These are phyloP conservation scores for Oenanthe oenanthe DNA, from an alignment of 2,113 vertebrate species.

Conservation along the genomic window DNA sequence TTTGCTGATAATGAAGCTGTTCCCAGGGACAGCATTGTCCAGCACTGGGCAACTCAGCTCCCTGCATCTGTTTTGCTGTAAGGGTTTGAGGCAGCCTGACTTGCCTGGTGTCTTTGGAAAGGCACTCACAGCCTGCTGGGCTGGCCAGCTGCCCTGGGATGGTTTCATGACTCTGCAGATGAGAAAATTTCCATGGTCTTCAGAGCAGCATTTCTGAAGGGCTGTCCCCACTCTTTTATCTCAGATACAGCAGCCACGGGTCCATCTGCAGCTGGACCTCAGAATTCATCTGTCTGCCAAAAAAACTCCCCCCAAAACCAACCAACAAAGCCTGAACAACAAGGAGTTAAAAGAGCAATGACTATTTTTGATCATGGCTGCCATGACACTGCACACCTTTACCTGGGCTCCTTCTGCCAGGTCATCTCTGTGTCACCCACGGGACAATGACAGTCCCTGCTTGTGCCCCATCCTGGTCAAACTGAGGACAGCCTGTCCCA, in stretches of 20 bases:
- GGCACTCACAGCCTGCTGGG: background rate
- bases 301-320: accelerated
- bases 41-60: background rate
- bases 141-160: background rate
- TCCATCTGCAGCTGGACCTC: background rate
- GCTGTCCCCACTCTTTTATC: background rate
- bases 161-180: constrained; percentile 30
- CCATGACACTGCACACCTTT: accelerated
- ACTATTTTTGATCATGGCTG: background rate
- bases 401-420: background rate
- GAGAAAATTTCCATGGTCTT: background rate
- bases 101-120: background rate
- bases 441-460: accelerated
- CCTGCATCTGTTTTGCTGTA: background rate
- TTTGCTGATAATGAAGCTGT: background rate
- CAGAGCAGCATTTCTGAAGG: background rate
- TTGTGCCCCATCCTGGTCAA: background rate
- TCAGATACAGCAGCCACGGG: accelerated
- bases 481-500: background rate
- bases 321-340: background rate
- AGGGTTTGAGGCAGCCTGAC: background rate
- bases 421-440: background rate
- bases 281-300: background rate
- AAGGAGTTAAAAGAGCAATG: background rate
- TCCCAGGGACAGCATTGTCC: background rate